Conservation (phyloP, 1,140 invertebrate species). For the Colletes latitarsis region DNA sequence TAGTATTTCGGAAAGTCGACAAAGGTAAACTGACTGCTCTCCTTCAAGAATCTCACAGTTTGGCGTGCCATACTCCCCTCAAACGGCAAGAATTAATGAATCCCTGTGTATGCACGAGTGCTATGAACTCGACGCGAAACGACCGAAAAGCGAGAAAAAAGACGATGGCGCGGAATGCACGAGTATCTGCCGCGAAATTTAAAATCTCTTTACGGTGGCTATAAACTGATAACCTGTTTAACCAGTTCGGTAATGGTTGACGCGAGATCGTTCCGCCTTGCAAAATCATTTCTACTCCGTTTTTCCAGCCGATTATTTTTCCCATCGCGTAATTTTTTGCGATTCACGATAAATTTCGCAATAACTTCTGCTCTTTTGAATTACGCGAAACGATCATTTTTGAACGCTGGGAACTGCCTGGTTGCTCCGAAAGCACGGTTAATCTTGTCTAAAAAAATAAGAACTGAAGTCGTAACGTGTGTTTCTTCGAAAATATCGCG, state of each 20-base stretch:
- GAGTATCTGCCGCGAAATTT: slow-evolving; percentile 77
- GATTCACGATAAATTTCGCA: background rate
- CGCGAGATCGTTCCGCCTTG: slow-evolving; percentile 67
- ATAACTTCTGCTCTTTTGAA: background rate
- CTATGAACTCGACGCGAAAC: slow-evolving; percentile 26
- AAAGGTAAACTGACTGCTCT: too few species aligned
- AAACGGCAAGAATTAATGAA: background rate
- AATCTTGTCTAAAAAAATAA: background rate
- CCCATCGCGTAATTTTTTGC: background rate
- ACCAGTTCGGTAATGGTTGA: slow-evolving; percentile 70
- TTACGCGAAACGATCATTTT: background rate
- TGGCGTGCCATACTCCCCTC: background rate
- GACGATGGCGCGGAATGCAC: slow-evolving; percentile 61
- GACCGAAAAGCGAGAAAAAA: slow-evolving; percentile 45
- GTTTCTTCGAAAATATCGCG: background rate
- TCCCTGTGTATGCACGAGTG: background rate
- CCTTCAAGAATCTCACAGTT: too few species aligned
- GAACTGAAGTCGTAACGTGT: background rate
- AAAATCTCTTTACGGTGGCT: slow-evolving; percentile 78
- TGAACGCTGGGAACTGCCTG: background rate
- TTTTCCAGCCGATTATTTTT: slow-evolving; percentile 59
- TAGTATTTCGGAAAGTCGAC: too few species aligned
- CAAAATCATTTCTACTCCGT: slow-evolving; percentile 71
- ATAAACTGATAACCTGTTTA: slow-evolving; percentile 79
- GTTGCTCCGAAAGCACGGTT: background rate